Base-by-base conservation (phyloP, 2,888 invertebrate species). In the Uloborus plumipes region DNA sequence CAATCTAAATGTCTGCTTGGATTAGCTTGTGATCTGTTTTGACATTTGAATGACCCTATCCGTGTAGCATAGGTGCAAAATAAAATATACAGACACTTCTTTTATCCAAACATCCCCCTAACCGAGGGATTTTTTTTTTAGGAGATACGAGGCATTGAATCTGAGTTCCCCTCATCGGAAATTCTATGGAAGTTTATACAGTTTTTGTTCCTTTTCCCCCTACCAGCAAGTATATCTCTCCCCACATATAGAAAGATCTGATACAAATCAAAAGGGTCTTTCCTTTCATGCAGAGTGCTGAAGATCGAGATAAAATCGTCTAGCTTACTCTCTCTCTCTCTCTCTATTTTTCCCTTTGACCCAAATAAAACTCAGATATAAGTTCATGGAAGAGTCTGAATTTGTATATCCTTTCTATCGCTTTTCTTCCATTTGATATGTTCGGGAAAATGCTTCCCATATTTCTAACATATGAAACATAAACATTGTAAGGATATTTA, bases 11-110 rank as follows among this genome's bases (percentile, higher is more conserved):
- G 49, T 53, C 69, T 31, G 64, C 64, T 39, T 31, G 39, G 31
- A 15, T 69, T n/a, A 13, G 31, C 69, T n/a, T 51, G 14, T 59
- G 69, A 59, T 67, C 65, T 65, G 47, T 22, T 74, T 66, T 65
- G 74, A 74, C 74, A 74, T 74, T 65, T 74, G 65, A 74, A 74
- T 65, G 74, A 74, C 64, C 55, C 65, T 55, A 47, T 64, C 58
- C 58, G 51, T 53, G 53, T 53, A 47, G 58, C 53, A 64, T 74
- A 65, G 55, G 55, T 53, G 64, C 51, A 47, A 74, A 74, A 74
- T 74, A 65, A 51, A 65, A 74, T 69, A 62, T 69, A 62, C 61
- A 18, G 47, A 69, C 39, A 62, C 31, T 76, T 67, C 62, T 66
- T 75, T 49, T 14, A 39, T 22, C 65, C 47, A 66, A 58, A 55